These are phyloP conservation scores for Tenthredo scrophulariae DNA, from an alignment of 2,888 invertebrate genomes.

Conservation along the genomic window DNA sequence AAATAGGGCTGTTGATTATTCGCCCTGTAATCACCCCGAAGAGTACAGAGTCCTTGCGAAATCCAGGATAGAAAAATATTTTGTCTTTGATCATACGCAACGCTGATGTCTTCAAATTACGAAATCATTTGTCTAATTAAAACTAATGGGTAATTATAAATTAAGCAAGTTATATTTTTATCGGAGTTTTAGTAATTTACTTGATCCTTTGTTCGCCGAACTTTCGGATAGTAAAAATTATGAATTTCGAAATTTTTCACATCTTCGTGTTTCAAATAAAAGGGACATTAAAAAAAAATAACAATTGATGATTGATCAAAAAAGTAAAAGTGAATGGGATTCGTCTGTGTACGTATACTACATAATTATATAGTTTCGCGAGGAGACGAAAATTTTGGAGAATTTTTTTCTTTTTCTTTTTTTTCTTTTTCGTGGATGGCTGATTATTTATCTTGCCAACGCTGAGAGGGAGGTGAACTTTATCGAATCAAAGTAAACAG, in stretches of 20 bases:
- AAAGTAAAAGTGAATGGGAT: not conserved
- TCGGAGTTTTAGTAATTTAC: not conserved
- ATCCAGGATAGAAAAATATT: not conserved
- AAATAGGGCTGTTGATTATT: not conserved
- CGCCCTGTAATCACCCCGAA: not conserved
- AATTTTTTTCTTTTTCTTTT: no score
- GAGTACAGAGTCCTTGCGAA: not conserved
- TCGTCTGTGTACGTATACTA: not conserved
- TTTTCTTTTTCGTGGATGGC: not conserved
- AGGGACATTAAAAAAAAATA: not conserved
- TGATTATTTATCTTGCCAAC: not conserved
- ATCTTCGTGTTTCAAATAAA: not conserved
- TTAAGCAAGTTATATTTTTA: slow-evolving; percentile 8
- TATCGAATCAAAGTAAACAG: not conserved
- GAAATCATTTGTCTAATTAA: not conserved
- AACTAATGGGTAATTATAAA: slow-evolving; percentile 1
- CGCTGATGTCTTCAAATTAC: not conserved
- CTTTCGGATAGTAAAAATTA: not conserved
- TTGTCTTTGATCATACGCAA: not conserved
- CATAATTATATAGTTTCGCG: not conserved
- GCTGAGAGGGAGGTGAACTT: not conserved
- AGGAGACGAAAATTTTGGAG: not conserved
- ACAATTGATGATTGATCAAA: not conserved
- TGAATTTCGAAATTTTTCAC: not conserved
- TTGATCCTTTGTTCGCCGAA: not conserved